Percentiles rank a stretch among this genome's conserved stretches.
These are phyloP conservation scores for Anas platyrhynchos DNA, from an alignment of 2,113 vertebrate species.

Conservation along the genomic window DNA sequence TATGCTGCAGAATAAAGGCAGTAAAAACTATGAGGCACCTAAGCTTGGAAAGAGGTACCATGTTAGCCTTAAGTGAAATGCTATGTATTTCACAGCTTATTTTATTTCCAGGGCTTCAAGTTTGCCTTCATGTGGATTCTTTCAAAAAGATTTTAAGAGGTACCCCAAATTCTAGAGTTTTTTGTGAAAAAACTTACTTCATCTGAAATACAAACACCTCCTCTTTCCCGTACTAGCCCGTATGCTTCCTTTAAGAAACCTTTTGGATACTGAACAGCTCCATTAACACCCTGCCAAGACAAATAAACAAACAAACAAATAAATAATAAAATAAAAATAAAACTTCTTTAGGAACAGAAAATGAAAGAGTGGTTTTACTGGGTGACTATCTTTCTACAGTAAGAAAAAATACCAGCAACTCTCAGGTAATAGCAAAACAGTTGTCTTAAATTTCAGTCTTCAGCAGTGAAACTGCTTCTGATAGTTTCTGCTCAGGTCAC, in stretches of 20 bases:
- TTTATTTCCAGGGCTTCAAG: not conserved
- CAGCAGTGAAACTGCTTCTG: not conserved
- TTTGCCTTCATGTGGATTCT: not conserved
- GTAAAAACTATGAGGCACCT: not conserved
- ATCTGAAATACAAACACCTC: slow-evolving; percentile 90
- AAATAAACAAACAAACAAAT: not conserved
- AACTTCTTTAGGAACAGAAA: not conserved
- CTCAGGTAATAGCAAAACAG: not conserved
- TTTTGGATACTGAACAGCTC: slow-evolving; percentile 90
- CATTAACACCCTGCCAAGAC: slow-evolving; percentile 85
- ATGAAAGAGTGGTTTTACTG: not conserved
- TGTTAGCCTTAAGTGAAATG: not conserved
- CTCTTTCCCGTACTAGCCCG: slow-evolving; percentile 83
- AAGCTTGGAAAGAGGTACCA: not conserved
- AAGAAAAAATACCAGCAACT: not conserved
- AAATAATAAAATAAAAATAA: not conserved
- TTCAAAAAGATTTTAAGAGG: not conserved
- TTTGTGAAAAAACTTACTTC: slow-evolving; percentile 79
- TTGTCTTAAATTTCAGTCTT: not conserved
- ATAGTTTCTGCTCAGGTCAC: not conserved
- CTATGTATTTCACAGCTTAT: not conserved
- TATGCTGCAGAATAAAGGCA: not conserved
- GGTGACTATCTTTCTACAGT: not conserved
- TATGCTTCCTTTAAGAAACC: slow-evolving; percentile 89
- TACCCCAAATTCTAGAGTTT: not conserved